These are phyloP conservation scores for Corythoichthys intestinalis DNA, from an alignment of 2,113 vertebrate genomes.

Conservation along the genomic window DNA sequence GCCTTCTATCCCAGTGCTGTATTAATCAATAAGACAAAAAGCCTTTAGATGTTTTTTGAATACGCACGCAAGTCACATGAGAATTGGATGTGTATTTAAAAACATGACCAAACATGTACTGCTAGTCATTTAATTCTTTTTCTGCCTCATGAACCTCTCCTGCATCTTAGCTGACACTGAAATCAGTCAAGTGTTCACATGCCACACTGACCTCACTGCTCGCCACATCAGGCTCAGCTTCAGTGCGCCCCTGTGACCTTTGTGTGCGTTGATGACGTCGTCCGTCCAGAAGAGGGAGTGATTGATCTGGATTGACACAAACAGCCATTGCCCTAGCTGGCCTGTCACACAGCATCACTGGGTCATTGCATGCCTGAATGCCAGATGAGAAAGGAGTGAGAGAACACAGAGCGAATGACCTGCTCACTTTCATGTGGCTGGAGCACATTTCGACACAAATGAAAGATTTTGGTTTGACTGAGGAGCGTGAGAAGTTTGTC, in stretches of 20 bases:
- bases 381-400: constrained; percentile 62
- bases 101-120: constrained; percentile 2
- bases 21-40: constrained; percentile 68
- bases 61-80: constrained; percentile 39
- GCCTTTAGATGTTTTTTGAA: constrained; percentile 44
- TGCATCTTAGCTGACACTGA: constrained; percentile 20
- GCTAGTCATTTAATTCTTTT: constrained; percentile 13
- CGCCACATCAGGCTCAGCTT: constrained; percentile 50
- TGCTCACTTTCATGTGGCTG: constrained; percentile 32
- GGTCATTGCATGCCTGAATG: constrained; percentile 70
- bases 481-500: constrained; percentile 1
- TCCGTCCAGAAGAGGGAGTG: constrained; percentile 68
- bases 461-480: constrained; percentile 9
- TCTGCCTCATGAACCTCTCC: constrained; percentile 1
- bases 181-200: constrained; percentile 47
- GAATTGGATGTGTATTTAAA: constrained; percentile 20
- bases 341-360: constrained; percentile 71
- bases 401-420: constrained; percentile 52
- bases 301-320: constrained; percentile 75
- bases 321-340: constrained; percentile 65
- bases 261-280: constrained; percentile 59
- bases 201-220: constrained; percentile 49
- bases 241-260: constrained; percentile 59
- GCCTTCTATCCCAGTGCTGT: constrained; percentile 47
- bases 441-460: constrained; percentile 21